These are phyloP conservation scores for Hippolais icterina DNA, from an alignment of 2,113 vertebrate genomes.

Conservation along the genomic window DNA sequence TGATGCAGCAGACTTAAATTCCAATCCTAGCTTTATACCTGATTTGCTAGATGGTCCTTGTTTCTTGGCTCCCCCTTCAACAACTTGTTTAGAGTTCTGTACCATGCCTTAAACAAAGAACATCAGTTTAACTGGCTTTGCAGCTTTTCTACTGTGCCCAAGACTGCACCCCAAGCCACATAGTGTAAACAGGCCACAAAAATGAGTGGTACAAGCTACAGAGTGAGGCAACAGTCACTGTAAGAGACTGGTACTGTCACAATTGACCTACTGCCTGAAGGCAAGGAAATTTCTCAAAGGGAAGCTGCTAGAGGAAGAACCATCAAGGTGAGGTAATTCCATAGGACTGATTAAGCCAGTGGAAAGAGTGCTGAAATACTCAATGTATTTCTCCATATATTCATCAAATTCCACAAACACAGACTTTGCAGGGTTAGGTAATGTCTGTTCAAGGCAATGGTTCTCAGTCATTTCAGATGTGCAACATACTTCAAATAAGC, in stretches of 20 bases:
- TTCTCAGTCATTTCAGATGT: conserved; percentile 4
- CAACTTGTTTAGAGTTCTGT: not conserved
- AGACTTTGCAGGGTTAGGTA: conserved; percentile 38
- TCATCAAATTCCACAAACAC: conserved; percentile 49
- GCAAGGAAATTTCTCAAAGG: not conserved
- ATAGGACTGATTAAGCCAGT: conserved; percentile 14
- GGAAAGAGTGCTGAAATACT: conserved; percentile 6
- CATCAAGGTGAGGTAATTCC: conserved; percentile 21
- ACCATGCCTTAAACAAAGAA: not conserved
- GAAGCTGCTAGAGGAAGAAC: conserved; percentile 5
- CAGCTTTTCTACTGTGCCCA: not conserved
- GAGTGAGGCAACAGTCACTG: not conserved
- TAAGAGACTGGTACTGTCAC: not conserved
- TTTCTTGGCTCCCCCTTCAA: not conserved
- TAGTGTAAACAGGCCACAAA: not conserved
- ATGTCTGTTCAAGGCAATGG: conserved; percentile 30
- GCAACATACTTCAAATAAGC: not conserved
- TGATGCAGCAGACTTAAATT: not conserved
- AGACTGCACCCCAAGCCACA: not conserved
- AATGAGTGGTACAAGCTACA: not conserved
- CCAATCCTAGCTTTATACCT: not conserved
- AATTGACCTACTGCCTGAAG: not conserved
- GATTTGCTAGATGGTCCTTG: not conserved
- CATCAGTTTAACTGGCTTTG: not conserved
- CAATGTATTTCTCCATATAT: conserved; percentile 35